Percentiles rank a stretch among this genome's conserved stretches.
Evolutionary conservation across 2,888 invertebrate genomes (phyloP).

Genomic region (Aphidius colemani): DNA sequence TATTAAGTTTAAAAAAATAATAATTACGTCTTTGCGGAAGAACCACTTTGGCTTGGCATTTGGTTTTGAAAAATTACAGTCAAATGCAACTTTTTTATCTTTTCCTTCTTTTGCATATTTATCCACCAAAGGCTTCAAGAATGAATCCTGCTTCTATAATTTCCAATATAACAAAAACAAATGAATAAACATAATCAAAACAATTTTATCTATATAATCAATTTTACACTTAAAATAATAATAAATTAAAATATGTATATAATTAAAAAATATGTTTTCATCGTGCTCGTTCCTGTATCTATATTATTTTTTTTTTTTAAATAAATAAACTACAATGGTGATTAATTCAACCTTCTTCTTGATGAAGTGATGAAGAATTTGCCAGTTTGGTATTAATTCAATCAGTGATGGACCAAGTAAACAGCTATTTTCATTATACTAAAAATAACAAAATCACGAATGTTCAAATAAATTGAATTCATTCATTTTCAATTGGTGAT

Average conservation of each 20-base stretch:
- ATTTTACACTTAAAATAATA: slow-evolving; percentile 25
- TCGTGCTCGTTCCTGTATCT: no score
- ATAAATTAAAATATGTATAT: slow-evolving; percentile 20
- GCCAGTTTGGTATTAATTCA: slow-evolving; percentile 97
- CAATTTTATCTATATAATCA: neutral
- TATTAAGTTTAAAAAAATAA: neutral
- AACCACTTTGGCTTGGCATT: slow-evolving; percentile 92
- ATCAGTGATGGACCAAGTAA: slow-evolving; percentile 86
- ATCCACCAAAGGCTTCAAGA: slow-evolving; percentile 93
- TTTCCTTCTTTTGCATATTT: slow-evolving; percentile 94
- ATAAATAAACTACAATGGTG: slow-evolving; percentile 31
- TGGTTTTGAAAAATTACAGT: slow-evolving; percentile 95
- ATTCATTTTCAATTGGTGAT: neutral
- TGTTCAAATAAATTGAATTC: neutral
- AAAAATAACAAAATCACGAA: slow-evolving; percentile 40
- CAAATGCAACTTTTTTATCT: slow-evolving; percentile 92
- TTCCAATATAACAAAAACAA: slow-evolving; percentile 42
- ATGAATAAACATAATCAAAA: slow-evolving; percentile 37
- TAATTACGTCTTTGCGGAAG: slow-evolving; percentile 88
- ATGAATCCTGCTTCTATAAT: slow-evolving; percentile 87
- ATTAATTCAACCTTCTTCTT: slow-evolving; percentile 80
- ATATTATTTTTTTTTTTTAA: no score
- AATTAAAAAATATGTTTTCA: neutral
- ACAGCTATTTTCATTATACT: slow-evolving; percentile 61
- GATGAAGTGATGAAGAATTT: slow-evolving; percentile 82